phyloP scores from a whole-genome alignment of 53 echinoderm and acorn worm genomes.

The Temnopleurus reevesii region DNA sequence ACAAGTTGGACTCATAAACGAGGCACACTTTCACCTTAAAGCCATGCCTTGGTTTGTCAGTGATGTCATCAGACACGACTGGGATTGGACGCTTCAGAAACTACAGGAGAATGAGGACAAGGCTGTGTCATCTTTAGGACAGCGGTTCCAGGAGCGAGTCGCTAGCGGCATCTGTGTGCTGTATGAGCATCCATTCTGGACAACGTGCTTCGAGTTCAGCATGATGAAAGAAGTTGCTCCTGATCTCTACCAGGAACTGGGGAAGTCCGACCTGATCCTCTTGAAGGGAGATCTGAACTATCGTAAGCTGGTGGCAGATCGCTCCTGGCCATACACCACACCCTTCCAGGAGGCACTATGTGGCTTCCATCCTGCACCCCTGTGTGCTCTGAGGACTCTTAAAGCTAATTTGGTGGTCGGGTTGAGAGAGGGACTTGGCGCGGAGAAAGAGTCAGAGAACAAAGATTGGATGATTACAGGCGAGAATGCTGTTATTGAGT shows the following conservation, averaged over 20 bases:
- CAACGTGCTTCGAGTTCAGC: conserved; percentile 79
- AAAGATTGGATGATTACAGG: conserved; percentile 83
- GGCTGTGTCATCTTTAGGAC: conserved; percentile 58
- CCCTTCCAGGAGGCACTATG: conserved; percentile 76
- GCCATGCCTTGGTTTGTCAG: conserved; percentile 98
- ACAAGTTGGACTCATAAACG: conserved; percentile 54
- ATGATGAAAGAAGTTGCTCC: conserved; percentile 75
- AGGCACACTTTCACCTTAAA: conserved; percentile 77
- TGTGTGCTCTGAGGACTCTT: conserved; percentile 80
- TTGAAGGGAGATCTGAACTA: conserved; percentile 97
- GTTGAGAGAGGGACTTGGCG: conserved; percentile 70
- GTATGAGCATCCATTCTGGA: conserved; percentile 84
- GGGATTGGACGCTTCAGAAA: conserved; percentile 72
- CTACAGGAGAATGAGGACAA: conserved; percentile 57
- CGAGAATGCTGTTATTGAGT: conserved; percentile 87
- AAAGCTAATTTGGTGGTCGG: conserved; percentile 89
- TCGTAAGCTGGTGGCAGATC: conserved; percentile 86
- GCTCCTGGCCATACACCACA: conserved; percentile 84
- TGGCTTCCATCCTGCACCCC: conserved; percentile 87
- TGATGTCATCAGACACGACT: conserved; percentile 79
- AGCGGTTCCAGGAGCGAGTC: conserved; percentile 63
- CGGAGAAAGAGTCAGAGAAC: conserved; percentile 54
- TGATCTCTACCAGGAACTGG: conserved; percentile 76
- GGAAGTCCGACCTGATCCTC: conserved; percentile 70
- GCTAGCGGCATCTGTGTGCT: conserved; percentile 64